phyloP scores from a whole-genome alignment of 2,113 vertebrate genomes.

The Plecturocebus donacophilus region DNA sequence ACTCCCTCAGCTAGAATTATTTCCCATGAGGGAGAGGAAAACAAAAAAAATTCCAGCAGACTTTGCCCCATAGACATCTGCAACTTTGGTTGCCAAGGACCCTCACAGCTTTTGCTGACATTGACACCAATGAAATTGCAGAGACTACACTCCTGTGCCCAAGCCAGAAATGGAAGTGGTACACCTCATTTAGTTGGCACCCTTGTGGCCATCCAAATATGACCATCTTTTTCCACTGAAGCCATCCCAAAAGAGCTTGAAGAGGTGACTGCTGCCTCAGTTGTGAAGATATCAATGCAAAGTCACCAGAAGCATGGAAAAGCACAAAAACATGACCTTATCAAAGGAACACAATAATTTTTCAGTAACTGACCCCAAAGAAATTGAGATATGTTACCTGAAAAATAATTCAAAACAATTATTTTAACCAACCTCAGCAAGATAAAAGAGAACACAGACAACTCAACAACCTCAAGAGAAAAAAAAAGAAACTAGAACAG shows the following conservation, averaged over 20 bases:
- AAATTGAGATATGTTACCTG: not conserved
- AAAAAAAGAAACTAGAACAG: not conserved
- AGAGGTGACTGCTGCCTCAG: not conserved
- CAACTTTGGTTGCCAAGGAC: not conserved
- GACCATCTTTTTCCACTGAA: not conserved
- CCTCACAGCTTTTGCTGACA: not conserved
- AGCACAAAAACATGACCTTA: not conserved
- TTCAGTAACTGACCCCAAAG: not conserved
- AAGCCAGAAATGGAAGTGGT: not conserved
- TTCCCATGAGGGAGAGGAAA: not conserved
- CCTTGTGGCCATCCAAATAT: not conserved
- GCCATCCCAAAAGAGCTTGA: not conserved
- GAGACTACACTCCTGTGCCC: not conserved
- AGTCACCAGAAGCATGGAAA: not conserved
- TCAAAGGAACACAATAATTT: not conserved
- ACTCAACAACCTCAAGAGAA: not conserved
- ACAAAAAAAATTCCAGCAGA: not conserved
- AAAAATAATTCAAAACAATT: not conserved
- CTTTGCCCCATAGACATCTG: not conserved
- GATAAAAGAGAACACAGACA: not conserved
- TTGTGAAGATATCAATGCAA: not conserved
- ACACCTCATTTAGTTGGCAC: not conserved
- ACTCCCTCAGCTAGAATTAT: not conserved
- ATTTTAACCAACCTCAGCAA: not conserved
- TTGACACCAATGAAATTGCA: not conserved